A percentile compares a stretch with the other conserved stretches of the same genome.
Evolutionary conservation across 1,140 invertebrate species (phyloP).

Genomic region (Drosophila oshimai): DNA sequence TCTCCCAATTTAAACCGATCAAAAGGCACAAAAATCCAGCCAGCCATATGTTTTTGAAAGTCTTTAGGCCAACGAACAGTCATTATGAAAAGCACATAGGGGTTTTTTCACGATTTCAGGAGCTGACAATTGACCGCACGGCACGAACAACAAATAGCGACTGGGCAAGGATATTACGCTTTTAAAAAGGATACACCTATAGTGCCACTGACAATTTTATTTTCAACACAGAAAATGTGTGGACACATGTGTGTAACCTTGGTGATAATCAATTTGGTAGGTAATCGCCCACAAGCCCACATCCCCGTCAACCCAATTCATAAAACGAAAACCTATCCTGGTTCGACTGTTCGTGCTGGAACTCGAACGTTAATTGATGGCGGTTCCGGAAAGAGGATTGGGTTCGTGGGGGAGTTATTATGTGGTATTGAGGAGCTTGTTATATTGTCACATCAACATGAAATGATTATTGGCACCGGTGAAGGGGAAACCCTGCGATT

Average conservation of each 20-base stretch:
- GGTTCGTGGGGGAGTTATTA: slow-evolving; percentile 10
- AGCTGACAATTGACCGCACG: slow-evolving; percentile 32
- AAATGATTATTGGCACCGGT: slow-evolving; percentile 3
- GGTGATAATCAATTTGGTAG: slow-evolving; percentile 72
- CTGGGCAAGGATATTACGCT: slow-evolving; percentile 24
- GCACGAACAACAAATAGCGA: slow-evolving; percentile 44
- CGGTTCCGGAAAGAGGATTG: background rate
- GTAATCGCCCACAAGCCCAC: slow-evolving; percentile 10
- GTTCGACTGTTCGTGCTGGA: slow-evolving; percentile 39
- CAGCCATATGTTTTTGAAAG: slow-evolving; percentile 37
- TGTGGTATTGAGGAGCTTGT: slow-evolving; percentile 21
- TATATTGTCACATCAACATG: slow-evolving; percentile 36
- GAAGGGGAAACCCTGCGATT: background rate
- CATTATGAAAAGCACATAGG: slow-evolving; percentile 29
- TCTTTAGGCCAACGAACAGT: slow-evolving; percentile 10
- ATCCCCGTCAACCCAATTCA: background rate
- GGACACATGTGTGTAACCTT: slow-evolving; percentile 66
- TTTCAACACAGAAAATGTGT: slow-evolving; percentile 46
- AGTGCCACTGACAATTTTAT: slow-evolving; percentile 10
- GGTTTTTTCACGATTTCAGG: background rate
- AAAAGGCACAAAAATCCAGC: slow-evolving; percentile 24
- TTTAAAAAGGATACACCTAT: slow-evolving; percentile 1
- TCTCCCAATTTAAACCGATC: slow-evolving; percentile 7
- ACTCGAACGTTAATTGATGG: slow-evolving; percentile 25
- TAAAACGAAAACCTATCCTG: slow-evolving; percentile 13